Evolutionary conservation across 2,797 vertebrate genomes (phyloP), one percentile per base, ranked within the genome.

Genomic region (Danionella dracula): DNA sequence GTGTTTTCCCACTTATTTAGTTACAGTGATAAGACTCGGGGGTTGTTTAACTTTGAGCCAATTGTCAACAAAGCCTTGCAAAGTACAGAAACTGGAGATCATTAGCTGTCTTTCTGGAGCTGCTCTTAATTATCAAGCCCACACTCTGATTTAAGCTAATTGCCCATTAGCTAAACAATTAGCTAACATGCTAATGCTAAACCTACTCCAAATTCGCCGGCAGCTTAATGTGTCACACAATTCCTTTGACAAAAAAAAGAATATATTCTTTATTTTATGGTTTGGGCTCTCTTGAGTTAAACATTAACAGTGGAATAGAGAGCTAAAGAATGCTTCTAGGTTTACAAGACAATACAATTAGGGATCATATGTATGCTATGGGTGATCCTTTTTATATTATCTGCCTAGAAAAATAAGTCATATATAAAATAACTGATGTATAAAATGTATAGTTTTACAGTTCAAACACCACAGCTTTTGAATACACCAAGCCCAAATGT

Each of bases 321-420:
- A 85, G 84, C 85, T 70, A 81, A 63, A 34, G 11, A 49, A 41
- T 59, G 66, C 2, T 51, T 53, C 64, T 58, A 76, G 75, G 70
- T 74, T 78, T 68, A 72, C 62, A 27, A 50, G 31, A 58, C 79
- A 65, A 56, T 13, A 9, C 48, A 57, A 57, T 56, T 68, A 69
- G 72, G 82, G 84, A 87, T 78, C 89, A 83, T 73, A 76, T 81
- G 80, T 83, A n/a, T n/a, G n/a, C n/a, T n/a, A n/a, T n/a, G n/a
- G n/a, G n/a, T n/a, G n/a, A n/a, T n/a, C n/a, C n/a, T n/a, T n/a
- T n/a, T n/a, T n/a, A n/a, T n/a, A n/a, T n/a, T n/a, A n/a, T n/a
- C n/a, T n/a, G n/a, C n/a, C n/a, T n/a, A n/a, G n/a, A n/a, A n/a
- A n/a, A n/a, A n/a, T n/a, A n/a, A n/a, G n/a, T n/a, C n/a, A n/a